These are phyloP conservation scores for Archegozetes longisetosus DNA, from an alignment of 1,140 invertebrate species.

Conservation along the genomic window DNA sequence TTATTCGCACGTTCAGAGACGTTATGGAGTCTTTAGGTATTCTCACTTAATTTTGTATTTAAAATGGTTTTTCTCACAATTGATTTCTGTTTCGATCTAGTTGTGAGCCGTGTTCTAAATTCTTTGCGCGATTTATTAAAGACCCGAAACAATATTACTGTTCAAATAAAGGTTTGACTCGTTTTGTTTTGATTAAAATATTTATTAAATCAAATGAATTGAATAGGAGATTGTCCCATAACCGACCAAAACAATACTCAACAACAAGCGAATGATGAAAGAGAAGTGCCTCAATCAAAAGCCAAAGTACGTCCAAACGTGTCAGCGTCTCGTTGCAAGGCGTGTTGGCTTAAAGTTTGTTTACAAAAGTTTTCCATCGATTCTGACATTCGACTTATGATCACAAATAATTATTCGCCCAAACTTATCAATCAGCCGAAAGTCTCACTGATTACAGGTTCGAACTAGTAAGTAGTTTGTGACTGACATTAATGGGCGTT, in stretches of 20 bases:
- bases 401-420: constrained; percentile 25
- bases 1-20: constrained; percentile 35
- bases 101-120: constrained; percentile 68
- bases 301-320: no score
- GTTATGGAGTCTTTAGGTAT: constrained; percentile 37
- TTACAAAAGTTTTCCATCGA: constrained; percentile 56
- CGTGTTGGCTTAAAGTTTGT: constrained; percentile 74
- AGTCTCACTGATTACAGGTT: constrained; percentile 14
- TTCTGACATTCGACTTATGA: neutral
- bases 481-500: no score
- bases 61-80: neutral
- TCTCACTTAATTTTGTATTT: neutral
- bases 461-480: neutral
- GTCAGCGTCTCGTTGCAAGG: constrained; percentile 43
- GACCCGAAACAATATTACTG: constrained; percentile 21
- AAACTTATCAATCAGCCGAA: constrained; percentile 22
- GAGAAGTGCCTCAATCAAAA: constrained; percentile 9
- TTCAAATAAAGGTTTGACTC: constrained; percentile 19
- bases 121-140: constrained; percentile 40
- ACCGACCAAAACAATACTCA: constrained; percentile 1
- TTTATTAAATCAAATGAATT: neutral
- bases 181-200: neutral
- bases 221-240: neutral
- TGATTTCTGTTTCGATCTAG: constrained; percentile 39
- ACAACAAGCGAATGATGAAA: constrained; percentile 13